phyloP scores from a whole-genome alignment of 2,797 vertebrate genomes.

The Notolepis coatsorum region DNA sequence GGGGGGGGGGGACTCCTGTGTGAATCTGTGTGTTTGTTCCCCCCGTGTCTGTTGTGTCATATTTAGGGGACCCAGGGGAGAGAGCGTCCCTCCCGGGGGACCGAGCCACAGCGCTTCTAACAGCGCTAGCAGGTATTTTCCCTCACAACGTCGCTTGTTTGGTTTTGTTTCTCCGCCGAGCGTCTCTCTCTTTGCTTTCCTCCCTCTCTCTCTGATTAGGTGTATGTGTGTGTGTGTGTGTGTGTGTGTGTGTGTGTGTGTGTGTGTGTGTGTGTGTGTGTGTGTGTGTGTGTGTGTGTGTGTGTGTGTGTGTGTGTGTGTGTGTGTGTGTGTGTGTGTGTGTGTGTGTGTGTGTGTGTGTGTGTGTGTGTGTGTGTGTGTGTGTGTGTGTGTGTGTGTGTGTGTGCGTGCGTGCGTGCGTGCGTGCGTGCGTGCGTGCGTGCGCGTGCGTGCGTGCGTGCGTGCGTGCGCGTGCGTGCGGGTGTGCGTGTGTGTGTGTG shows the following conservation, averaged over 20 bases:
- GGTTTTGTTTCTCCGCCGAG: constrained; percentile 49
- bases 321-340: constrained; percentile 68
- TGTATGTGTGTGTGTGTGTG: constrained; percentile 67
- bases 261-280: constrained; percentile 68
- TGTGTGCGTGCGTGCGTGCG: constrained; percentile 68
- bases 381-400: constrained; percentile 68
- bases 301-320: constrained; percentile 68
- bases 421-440: constrained; percentile 68
- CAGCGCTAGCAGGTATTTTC: constrained; percentile 72
- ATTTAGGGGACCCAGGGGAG: constrained; percentile 61
- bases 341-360: constrained; percentile 68
- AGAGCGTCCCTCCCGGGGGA: constrained; percentile 51
- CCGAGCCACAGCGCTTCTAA: constrained; percentile 26
- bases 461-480: constrained; percentile 68
- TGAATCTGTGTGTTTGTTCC: constrained; percentile 46
- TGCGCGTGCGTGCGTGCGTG: constrained; percentile 68
- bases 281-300: constrained; percentile 68
- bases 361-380: constrained; percentile 68
- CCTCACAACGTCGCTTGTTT: constrained; percentile 64
- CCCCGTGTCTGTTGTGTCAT: constrained; percentile 51
- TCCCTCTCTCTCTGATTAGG: constrained; percentile 81
- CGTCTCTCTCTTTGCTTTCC: constrained; percentile 43
- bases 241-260: constrained; percentile 68
- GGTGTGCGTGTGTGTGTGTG: constrained; percentile 68
- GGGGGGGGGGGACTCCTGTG: constrained; percentile 52